Conservation (phyloP, 2,113 vertebrate genomes). For the Cyprinus carpio region DNA sequence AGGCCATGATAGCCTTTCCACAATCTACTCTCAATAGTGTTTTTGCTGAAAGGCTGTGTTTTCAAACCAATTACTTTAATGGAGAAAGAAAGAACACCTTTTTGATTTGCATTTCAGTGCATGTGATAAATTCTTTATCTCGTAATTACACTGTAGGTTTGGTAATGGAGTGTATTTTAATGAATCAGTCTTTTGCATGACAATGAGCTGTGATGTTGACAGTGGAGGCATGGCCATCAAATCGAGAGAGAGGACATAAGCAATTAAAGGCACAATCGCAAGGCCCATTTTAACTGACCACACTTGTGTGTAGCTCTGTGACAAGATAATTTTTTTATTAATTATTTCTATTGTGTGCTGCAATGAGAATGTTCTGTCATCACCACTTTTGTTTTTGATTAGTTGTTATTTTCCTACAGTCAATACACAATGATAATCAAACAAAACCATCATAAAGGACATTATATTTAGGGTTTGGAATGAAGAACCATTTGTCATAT, state of each 20-base stretch:
- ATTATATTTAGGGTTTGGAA: too few species aligned
- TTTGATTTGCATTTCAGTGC: conserved; percentile 62
- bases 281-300: conserved; percentile 38
- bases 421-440: too few species aligned
- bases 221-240: conserved; percentile 18
- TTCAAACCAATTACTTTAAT: conserved; percentile 61
- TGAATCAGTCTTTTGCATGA: conserved; percentile 56
- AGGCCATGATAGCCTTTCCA: conserved; percentile 41
- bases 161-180: conserved; percentile 62
- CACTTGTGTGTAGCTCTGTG: not conserved
- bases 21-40: conserved; percentile 44
- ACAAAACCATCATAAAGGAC: too few species aligned
- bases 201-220: conserved; percentile 56
- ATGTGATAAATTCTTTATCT: conserved; percentile 63
- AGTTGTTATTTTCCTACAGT: too few species aligned
- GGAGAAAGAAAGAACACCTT: conserved; percentile 30
- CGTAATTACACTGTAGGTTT: conserved; percentile 61
- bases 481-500: too few species aligned
- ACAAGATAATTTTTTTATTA: not conserved
- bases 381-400: too few species aligned
- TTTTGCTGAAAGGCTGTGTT: conserved; percentile 54
- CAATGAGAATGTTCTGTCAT: too few species aligned
- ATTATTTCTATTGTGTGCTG: not conserved
- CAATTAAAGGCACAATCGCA: not conserved
- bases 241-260: conserved; percentile 24